phyloP scores from a whole-genome alignment of 2,113 vertebrate species.

The Empidonax alnorum region DNA sequence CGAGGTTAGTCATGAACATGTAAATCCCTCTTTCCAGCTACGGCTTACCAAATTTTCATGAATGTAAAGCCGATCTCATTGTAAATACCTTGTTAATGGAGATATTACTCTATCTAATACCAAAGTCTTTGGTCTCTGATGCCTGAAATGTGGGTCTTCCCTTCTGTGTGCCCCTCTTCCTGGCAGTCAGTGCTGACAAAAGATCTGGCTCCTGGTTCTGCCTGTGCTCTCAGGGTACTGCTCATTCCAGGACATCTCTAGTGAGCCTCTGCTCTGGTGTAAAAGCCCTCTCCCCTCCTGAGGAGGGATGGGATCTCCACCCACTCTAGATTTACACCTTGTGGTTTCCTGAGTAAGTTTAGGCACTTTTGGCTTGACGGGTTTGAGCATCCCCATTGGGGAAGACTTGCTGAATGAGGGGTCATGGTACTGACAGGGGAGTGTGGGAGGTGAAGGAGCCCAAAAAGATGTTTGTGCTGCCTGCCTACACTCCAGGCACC shows the following conservation, averaged over 20 bases:
- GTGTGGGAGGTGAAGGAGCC: background rate
- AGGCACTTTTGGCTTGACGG: background rate
- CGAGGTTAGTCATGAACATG: fast-evolving
- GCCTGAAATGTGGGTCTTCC: too few relatives aligned
- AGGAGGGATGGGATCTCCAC: background rate
- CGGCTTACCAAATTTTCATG: background rate
- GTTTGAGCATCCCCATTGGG: fast-evolving
- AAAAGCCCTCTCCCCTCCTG: background rate
- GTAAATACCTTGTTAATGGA: background rate
- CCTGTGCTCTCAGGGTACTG: fast-evolving
- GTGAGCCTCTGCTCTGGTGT: background rate
- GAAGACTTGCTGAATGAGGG: background rate
- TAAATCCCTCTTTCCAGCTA: fast-evolving
- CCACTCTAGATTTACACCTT: background rate
- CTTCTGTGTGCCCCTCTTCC: fast-evolving
- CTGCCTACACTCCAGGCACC: fast-evolving
- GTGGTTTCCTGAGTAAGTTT: background rate
- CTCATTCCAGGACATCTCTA: background rate
- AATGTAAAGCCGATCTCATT: fast-evolving
- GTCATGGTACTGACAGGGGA: fast-evolving
- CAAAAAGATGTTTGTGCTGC: background rate
- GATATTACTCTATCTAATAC: background rate
- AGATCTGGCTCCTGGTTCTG: background rate
- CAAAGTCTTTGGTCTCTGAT: background rate
- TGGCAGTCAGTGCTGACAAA: background rate